These are phyloP conservation scores for Apotomis turbidana DNA, from an alignment of 2,888 invertebrate genomes.

Conservation along the genomic window DNA sequence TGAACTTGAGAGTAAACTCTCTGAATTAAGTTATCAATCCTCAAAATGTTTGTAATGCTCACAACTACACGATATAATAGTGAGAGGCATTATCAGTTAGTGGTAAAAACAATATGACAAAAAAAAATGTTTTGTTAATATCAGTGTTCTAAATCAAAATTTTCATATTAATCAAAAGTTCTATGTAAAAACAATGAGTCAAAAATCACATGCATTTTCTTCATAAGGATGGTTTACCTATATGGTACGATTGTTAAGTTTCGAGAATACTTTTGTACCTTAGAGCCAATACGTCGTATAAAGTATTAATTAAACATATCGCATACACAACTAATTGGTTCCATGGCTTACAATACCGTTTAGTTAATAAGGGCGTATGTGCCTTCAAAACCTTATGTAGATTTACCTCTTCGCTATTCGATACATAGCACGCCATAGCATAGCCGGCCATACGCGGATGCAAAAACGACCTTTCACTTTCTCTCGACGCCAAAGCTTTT, in stretches of 20 bases:
- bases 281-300: neutral
- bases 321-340: neutral
- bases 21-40: no score
- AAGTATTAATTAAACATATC: neutral
- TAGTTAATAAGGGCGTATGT: neutral
- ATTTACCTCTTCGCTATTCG: neutral
- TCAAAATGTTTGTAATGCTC: no score
- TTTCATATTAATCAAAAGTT: no score
- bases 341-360: neutral
- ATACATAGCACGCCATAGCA: neutral
- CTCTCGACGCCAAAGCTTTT: constrained; percentile 52
- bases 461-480: constrained; percentile 74
- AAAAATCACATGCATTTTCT: no score
- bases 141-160: no score
- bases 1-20: no score
- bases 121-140: no score
- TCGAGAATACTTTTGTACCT: neutral
- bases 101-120: no score
- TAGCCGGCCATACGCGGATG: constrained; percentile 45
- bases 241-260: neutral
- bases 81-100: no score
- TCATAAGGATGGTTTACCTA: neutral
- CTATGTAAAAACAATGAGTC: no score
- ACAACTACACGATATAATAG: no score
- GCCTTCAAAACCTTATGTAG: neutral